Evolutionary conservation across 2,113 vertebrate species (phyloP).

Genomic region (Tachysurus vachellii): DNA sequence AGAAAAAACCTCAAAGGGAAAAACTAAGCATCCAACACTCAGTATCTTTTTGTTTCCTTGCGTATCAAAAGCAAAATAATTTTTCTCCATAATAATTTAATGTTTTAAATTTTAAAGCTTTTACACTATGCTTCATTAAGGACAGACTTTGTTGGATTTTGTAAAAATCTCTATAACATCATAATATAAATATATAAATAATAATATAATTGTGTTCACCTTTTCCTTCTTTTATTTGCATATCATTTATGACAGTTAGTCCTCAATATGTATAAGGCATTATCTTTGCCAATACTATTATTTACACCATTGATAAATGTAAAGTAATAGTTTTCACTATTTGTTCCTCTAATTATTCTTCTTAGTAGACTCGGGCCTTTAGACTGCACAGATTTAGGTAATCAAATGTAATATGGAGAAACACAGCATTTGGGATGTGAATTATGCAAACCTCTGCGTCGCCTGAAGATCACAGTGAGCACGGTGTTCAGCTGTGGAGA

Average conservation of each 20-base stretch:
- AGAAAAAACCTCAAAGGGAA: not conserved
- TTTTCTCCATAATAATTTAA: not conserved
- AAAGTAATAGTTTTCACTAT: not conserved
- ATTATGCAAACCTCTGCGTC: slow-evolving; percentile 71
- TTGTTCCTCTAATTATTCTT: not conserved
- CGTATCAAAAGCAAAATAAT: not conserved
- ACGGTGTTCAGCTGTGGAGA: slow-evolving; percentile 67
- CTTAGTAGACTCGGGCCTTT: not conserved
- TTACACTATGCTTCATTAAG: not conserved
- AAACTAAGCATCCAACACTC: not conserved
- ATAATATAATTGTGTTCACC: not conserved
- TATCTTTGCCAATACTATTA: not conserved
- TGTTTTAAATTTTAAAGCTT: not conserved
- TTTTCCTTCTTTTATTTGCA: not conserved
- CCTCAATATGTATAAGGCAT: not conserved
- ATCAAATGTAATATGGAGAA: slow-evolving; percentile 45
- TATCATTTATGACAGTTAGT: not conserved
- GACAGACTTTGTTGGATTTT: not conserved
- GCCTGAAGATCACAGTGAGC: slow-evolving; percentile 69
- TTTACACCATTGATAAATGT: not conserved
- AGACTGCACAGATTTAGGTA: not conserved
- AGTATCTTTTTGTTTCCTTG: not conserved
- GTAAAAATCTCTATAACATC: not conserved
- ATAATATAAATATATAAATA: not conserved
- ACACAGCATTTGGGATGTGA: slow-evolving; percentile 69